Percentiles rank a stretch among this genome's conserved stretches.
These are phyloP conservation scores for Trachythela sp. DNA, from an alignment of 64 coral and sea anemone species.

Conservation along the genomic window DNA sequence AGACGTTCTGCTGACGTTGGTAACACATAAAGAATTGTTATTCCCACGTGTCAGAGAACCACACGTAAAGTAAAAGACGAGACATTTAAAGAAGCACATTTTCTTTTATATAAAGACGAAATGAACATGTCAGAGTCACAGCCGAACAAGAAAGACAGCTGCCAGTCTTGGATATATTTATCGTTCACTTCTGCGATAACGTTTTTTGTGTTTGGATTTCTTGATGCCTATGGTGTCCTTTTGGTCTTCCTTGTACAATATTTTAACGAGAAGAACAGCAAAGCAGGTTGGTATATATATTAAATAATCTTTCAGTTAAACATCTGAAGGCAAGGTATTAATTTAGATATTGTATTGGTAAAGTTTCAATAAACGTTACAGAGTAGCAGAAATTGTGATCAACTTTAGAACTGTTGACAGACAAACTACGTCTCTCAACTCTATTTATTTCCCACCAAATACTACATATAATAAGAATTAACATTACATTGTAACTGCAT, in stretches of 20 bases:
- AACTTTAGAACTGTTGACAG: too few relatives aligned
- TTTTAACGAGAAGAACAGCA: background rate
- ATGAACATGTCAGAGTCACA: background rate
- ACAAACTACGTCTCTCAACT: too few relatives aligned
- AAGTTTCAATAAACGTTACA: too few relatives aligned
- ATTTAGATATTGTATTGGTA: too few relatives aligned
- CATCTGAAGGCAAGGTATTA: too few relatives aligned
- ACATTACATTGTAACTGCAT: too few relatives aligned
- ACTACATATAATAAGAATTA: too few relatives aligned
- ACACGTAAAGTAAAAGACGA: background rate
- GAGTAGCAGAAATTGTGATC: too few relatives aligned
- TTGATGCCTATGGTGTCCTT: background rate
- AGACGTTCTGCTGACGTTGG: background rate
- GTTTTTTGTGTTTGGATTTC: conserved; percentile 11
- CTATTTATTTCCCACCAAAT: too few relatives aligned
- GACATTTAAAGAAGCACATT: background rate
- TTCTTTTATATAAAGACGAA: background rate
- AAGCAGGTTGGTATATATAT: background rate
- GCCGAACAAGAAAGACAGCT: background rate
- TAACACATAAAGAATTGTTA: background rate
- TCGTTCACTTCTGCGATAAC: background rate
- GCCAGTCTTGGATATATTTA: background rate
- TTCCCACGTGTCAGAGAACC: background rate
- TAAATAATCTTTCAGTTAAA: background rate
- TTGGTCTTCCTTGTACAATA: background rate